phyloP scores from a whole-genome alignment of 2,888 invertebrate genomes.

The Caenorhabditis imperialis region DNA sequence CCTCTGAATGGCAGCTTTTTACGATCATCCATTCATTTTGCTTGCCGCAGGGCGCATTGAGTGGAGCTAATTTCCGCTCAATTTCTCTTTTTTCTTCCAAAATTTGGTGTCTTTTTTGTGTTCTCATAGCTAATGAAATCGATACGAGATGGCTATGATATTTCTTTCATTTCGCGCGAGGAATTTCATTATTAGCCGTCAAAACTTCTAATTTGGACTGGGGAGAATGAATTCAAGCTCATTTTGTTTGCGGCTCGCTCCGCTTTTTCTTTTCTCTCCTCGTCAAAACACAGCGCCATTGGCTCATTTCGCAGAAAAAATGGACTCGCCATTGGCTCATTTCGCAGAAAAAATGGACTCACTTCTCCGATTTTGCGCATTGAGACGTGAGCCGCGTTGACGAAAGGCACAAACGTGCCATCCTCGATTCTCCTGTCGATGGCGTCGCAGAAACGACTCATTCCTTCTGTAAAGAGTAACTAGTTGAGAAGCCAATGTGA shows the following conservation, averaged over 20 bases:
- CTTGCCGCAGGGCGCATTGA: too few species aligned
- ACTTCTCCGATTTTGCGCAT: constrained; percentile 50
- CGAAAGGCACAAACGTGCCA: constrained; percentile 33
- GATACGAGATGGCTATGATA: too few species aligned
- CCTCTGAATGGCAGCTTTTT: too few species aligned
- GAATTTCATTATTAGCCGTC: too few species aligned
- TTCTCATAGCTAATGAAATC: too few species aligned
- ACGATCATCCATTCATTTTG: too few species aligned
- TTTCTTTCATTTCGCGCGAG: too few species aligned
- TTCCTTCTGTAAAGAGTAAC: constrained; percentile 32
- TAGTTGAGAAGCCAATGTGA: constrained; percentile 7
- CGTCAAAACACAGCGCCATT: not conserved
- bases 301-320: constrained; percentile 4
- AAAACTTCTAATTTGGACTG: too few species aligned
- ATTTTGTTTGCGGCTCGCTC: not conserved
- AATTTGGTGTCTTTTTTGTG: too few species aligned
- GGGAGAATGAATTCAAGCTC: too few species aligned
- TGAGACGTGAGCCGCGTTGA: constrained; percentile 20
- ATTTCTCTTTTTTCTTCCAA: too few species aligned
- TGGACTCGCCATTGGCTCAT: constrained; percentile 10
- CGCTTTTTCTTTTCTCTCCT: not conserved
- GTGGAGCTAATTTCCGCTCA: too few species aligned
- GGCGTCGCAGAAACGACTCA: constrained; percentile 33
- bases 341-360: constrained; percentile 10
- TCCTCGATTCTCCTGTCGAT: constrained; percentile 48